A percentile compares a stretch with the other conserved stretches of the same genome.
phyloP scores from a whole-genome alignment of 2,888 invertebrate genomes.

The Drosophila macrospina region DNA sequence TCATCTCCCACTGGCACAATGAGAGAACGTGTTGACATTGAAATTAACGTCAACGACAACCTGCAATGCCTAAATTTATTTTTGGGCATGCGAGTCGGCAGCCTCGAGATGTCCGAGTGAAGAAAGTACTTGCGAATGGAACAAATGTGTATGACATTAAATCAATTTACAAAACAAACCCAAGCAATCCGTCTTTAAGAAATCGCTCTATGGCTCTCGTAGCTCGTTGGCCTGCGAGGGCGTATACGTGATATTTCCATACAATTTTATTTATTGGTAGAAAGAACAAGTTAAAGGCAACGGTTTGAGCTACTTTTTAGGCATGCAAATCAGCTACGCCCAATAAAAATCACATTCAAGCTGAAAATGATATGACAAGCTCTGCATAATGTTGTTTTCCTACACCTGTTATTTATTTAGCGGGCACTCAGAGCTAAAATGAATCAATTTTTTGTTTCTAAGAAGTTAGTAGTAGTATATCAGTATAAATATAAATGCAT shows the following conservation, averaged over 20 bases:
- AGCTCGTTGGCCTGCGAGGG: conserved; percentile 19
- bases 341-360: conserved; percentile 60
- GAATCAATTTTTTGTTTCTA: too few relatives aligned
- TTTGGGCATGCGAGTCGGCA: conserved; percentile 30
- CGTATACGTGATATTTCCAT: conserved; percentile 49
- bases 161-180: background rate
- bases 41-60: conserved; percentile 34
- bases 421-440: background rate
- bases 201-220: background rate
- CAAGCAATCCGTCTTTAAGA: background rate
- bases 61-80: conserved; percentile 25
- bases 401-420: conserved; percentile 3
- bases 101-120: conserved; percentile 1
- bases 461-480: background rate
- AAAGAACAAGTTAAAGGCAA: background rate
- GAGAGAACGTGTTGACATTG: conserved; percentile 63
- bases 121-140: conserved; percentile 17
- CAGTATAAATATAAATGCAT: background rate
- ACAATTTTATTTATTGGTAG: conserved; percentile 21
- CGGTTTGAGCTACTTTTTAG: conserved; percentile 42
- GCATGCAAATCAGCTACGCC: conserved; percentile 50
- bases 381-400: conserved; percentile 19
- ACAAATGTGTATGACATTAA: background rate
- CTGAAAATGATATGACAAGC: conserved; percentile 25
- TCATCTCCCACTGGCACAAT: conserved; percentile 31